Evolutionary conservation across 2,797 vertebrate genomes (phyloP).

Genomic region (Macropodus opercularis): DNA sequence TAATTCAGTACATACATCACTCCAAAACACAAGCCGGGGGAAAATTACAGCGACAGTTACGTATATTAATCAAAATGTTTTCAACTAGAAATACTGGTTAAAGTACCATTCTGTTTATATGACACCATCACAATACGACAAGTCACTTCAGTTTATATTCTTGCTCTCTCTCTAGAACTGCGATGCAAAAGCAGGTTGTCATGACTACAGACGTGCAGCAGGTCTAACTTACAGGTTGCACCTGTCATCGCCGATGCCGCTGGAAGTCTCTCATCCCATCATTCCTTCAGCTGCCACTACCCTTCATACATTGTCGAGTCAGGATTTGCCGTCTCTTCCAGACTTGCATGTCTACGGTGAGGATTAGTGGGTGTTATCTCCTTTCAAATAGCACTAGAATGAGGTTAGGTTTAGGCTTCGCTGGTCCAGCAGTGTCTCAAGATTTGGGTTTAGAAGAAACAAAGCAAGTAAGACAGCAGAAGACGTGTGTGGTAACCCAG

Average conservation of each 20-base stretch:
- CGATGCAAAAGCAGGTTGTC: conserved; percentile 10
- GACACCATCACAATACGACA: background rate
- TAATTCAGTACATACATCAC: too few species aligned
- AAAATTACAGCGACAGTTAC: too few species aligned
- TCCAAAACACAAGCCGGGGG: too few species aligned
- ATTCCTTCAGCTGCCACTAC: conserved; percentile 21
- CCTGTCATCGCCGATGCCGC: conserved; percentile 13
- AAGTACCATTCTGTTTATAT: background rate
- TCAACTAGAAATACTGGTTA: too few species aligned
- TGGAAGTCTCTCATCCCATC: conserved; percentile 6
- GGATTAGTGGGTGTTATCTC: conserved; percentile 65
- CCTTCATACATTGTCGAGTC: background rate
- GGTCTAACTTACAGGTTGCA: conserved; percentile 16
- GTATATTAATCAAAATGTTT: too few species aligned
- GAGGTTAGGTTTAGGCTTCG: conserved; percentile 50
- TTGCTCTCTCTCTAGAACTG: background rate
- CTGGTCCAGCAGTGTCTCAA: conserved; percentile 35
- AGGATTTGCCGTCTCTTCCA: conserved; percentile 14
- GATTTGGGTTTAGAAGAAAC: conserved; percentile 30
- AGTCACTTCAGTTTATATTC: background rate
- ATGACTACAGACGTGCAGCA: conserved; percentile 2
- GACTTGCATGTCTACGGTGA: background rate
- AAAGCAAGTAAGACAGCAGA: background rate
- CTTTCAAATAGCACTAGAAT: conserved; percentile 59
- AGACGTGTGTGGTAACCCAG: background rate